These are phyloP conservation scores for Grallaria varia DNA, from an alignment of 2,113 vertebrate genomes.

Conservation along the genomic window DNA sequence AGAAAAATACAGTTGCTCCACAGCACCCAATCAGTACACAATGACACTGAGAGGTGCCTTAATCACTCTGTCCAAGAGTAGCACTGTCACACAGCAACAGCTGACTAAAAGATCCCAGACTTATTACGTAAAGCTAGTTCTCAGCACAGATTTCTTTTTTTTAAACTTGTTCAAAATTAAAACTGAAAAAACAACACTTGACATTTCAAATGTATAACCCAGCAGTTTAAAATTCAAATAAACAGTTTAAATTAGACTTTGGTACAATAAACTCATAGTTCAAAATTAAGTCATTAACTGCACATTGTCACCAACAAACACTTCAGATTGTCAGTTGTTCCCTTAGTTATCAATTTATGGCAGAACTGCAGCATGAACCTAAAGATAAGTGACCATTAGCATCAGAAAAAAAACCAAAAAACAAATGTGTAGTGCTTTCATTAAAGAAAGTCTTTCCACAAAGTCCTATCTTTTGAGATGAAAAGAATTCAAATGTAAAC, in stretches of 20 bases:
- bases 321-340: constrained; percentile 74
- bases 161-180: neutral
- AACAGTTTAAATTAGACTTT: neutral
- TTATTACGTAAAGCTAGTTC: neutral
- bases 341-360: constrained; percentile 73
- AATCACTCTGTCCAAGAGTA: neutral
- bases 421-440: neutral
- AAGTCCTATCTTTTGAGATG: neutral
- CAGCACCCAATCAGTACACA: neutral
- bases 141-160: neutral
- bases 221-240: neutral
- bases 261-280: neutral
- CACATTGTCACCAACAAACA: constrained; percentile 48
- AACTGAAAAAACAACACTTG: neutral
- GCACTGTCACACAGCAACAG: neutral
- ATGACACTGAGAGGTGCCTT: neutral
- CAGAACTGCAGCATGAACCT: constrained; percentile 69
- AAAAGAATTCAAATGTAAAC: neutral
- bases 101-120: neutral
- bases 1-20: neutral
- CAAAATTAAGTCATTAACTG: neutral
- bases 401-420: neutral
- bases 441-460: neutral
- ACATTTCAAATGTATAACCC: neutral
- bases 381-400: neutral